Base-by-base conservation (phyloP, 2,113 vertebrate genomes). In the Irena cyanogastra region DNA sequence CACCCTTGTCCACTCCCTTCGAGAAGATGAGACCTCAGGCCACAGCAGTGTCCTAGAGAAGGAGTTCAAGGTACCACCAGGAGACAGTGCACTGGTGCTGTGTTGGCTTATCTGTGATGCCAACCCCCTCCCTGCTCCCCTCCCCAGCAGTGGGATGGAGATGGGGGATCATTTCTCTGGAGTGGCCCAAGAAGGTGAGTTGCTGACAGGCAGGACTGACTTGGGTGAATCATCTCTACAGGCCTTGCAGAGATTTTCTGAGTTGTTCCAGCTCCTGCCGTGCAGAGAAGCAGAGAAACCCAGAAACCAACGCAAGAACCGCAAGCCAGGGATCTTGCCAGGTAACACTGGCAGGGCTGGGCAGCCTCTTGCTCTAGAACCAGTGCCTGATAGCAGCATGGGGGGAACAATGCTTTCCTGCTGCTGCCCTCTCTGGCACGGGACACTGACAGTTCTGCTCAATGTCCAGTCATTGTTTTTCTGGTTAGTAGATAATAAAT, bases 11-110 rank as follows among this genome's bases (percentile, higher is more conserved):
- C 37, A 1, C 37, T 47, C 41, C 39, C 83, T 97, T 50, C 63
- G 0, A 56, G 59, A 56, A 53, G 31, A 52, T 17, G 72, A 94
- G 35, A n/a, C 66, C 30, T 70, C 61, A 16, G 85, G 72, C 22
- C 50, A 50, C 30, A 79, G 26, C 52, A 76, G 4, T 4, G 17
- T 42, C 16, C 91, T 95, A 13, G 86, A 91, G 50, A 81, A 87
- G 60, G 97, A 98, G 80, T 97, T 97, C 71, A 96, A 97, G 97
- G 97, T 98, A 95, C 33, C 22, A 28, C 6, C 30, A 49, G 35
- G 35, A 14, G 35, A 33, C 11, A 0, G 27, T 66, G 42, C 56
- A 22, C 22, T 50, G 37, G 5, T 77, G 59, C 50, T 81, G 21
- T 3, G 2, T 24, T 13, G 61, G 24, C 28, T 53, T 15, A 10